Base-by-base conservation (phyloP, 2,888 invertebrate species). In the Epinotia ramella region DNA sequence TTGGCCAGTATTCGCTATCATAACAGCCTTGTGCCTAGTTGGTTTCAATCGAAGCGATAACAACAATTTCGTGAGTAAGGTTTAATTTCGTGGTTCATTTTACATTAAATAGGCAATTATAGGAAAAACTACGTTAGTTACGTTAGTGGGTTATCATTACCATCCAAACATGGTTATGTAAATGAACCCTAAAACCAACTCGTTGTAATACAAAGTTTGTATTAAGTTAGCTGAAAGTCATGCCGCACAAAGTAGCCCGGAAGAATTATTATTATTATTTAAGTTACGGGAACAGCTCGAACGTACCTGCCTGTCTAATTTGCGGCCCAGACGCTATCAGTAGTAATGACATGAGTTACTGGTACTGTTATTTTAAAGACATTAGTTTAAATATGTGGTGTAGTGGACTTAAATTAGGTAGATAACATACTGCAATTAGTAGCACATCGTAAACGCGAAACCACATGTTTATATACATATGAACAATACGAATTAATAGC, bases 31-130 rank as follows among this genome's bases (percentile, higher is more conserved):
- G 56, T 78, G 79, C 64, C 77, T 80, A 46, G 78, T 80, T 59
- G 80, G 79, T 56, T 77, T 82, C 18, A 83, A 82, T 75, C 85
- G 86, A 77, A 80, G 80, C 64, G 82, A 86, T 76, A 79, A 73
- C 76, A 67, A 56, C 57, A 73, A 78, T 74, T 77, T 74, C 71
- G 77, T 77, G 64, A 77, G 77, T 77, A 71, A 66, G 62, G 24
- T 67, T 76, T 57, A 40, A 76, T 63, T 62, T 62, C 62, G 62
- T 24, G 60, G 40, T 59, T 73, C 53, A 64, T 69, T 68, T 64
- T 24, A 44, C 20, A 62, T 56, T 76, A 59, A 75, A 66, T 71
- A 67, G 16, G 62, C 56, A 40, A 71, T 66, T 56, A 62, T 16
- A 71, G 49, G 20, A 33, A 46, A 69, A 65, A 56, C 49, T n/a